Evolutionary conservation across 2,797 vertebrate species (phyloP), one percentile per base, ranked within the genome.

Genomic region (Perodicticus potto): DNA sequence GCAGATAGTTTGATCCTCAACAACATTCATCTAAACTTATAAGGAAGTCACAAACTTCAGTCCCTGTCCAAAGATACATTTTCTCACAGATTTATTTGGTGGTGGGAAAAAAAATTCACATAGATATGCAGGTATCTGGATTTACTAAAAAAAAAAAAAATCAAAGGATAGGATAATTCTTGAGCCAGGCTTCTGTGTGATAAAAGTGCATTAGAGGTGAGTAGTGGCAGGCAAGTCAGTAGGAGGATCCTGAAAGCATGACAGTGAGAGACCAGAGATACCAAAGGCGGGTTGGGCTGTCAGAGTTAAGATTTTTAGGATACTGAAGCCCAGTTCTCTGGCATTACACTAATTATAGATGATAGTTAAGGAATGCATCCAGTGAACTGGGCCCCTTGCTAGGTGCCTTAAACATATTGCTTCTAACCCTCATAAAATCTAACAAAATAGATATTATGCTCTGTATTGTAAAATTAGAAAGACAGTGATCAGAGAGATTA

Each of bases 131-230:
- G 7, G 55, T 53, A 84, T 59, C 34, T 65, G 17, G 12, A 74
- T 93, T 93, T 91, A 85, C 37, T n/a, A 84, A 67, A 37, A 89
- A 86, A 61, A 22, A 25, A 25, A 82, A 95, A n/a, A n/a, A n/a
- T n/a, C n/a, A 53, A 19, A 5, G 67, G 7, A 25, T 37, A 76
- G 25, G 40, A 19, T 20, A 78, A 69, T 63, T 88, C 7, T 59
- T 70, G 45, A 81, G n/a, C 7, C 53, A 55, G 12, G 23, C 43
- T 93, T 91, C 25, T 55, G 7, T 14, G 65, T 23, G 13, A 67
- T 13, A 70, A 55, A 83, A 83, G 17, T 43, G 5, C 16, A 27
- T 3, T 25, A 43, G 32, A 67, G 2, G n/a, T 78, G 74, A 85
- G 13, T 20, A 86, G 6, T 34, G 8, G 0, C 17, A 10, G 63